Evolutionary conservation across 2,113 vertebrate genomes (phyloP).

Genomic region (cattle (Bos taurus)): ARS-UCD2.0 NC_037332.1:95758001-95758500

Average conservation of each 20-base stretch:
- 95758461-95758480: not conserved
- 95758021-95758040: too few relatives aligned
- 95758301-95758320: not conserved
- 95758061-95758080: too few relatives aligned
- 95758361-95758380: not conserved
- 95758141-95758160: too few relatives aligned
- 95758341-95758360: not conserved
- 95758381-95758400: not conserved
- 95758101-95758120: too few relatives aligned
- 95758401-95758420: not conserved
- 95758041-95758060: too few relatives aligned
- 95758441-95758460: not conserved
- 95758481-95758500: not conserved
- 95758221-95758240: conserved; percentile 1
- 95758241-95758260: not conserved
- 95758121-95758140: too few relatives aligned
- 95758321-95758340: not conserved
- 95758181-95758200: conserved; percentile 36
- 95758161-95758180: not conserved
- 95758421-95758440: not conserved
- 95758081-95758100: too few relatives aligned
- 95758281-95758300: not conserved
- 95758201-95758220: conserved; percentile 30
- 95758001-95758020: too few relatives aligned
- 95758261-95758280: not conserved